Evolutionary conservation across 1,140 invertebrate species (phyloP), one percentile per base, ranked within the genome.

Genomic region (Panulirus ornatus): DNA sequence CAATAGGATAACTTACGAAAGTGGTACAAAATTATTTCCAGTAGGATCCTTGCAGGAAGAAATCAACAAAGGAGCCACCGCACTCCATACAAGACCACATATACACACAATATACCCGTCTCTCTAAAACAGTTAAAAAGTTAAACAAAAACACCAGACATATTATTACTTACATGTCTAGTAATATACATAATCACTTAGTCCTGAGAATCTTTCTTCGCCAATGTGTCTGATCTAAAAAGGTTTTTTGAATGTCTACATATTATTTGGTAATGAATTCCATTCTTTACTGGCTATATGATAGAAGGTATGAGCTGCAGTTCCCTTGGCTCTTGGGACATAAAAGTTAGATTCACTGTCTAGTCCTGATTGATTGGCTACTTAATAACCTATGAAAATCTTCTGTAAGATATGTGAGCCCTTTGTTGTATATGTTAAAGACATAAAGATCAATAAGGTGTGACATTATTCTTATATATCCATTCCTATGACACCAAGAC

Each of bases 281-380:
- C n/a, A n/a, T n/a, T n/a, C n/a, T n/a, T n/a, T n/a, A n/a, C n/a
- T n/a, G n/a, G n/a, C n/a, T n/a, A n/a, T n/a, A n/a, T n/a, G n/a
- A n/a, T n/a, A n/a, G n/a, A n/a, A n/a, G n/a, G n/a, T n/a, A n/a
- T n/a, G n/a, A n/a, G n/a, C n/a, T n/a, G n/a, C n/a, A n/a, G n/a
- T n/a, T n/a, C n/a, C n/a, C n/a, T n/a, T n/a, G n/a, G n/a, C n/a
- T n/a, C 51, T 58, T 58, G 51, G 11, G 11, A 58, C 51, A 58
- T n/a, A 9, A 58, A 58, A 58, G 51, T 58, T 58, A 58, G n/a
- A 58, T 58, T 58, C 51, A 58, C 51, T 58, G n/a, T 58, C 51
- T 58, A 58, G 51, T 58, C 51, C 51, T 58, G n/a, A 58, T 58
- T 58, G 51, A 58, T 58, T 58, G 51, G 51, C n/a, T 58, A 58